A percentile compares a stretch with the other conserved stretches of the same genome.
These are phyloP conservation scores for Psilopsiagon aymara DNA, from an alignment of 2,113 vertebrate species.

Conservation along the genomic window DNA sequence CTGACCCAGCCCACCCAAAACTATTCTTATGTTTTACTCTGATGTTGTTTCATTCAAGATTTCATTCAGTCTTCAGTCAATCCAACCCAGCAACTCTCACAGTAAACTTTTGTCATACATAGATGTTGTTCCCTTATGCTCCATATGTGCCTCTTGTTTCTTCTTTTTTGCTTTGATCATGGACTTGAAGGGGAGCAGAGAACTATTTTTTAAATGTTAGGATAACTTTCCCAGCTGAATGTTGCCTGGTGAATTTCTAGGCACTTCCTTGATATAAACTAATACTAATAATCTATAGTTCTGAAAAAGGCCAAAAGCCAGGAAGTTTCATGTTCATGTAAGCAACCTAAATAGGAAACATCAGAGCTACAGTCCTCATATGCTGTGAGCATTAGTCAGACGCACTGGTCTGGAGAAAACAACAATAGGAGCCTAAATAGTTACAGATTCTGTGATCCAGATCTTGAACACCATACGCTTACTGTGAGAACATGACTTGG, in stretches of 20 bases:
- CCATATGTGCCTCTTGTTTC: background rate
- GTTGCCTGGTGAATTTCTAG: background rate
- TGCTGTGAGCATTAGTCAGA: background rate
- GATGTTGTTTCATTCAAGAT: background rate
- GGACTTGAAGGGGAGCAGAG: background rate
- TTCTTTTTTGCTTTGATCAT: background rate
- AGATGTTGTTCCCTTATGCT: background rate
- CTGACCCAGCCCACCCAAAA: background rate
- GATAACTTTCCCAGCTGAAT: background rate
- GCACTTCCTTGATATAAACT: background rate
- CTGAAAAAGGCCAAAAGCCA: background rate
- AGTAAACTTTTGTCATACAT: background rate
- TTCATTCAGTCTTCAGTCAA: background rate
- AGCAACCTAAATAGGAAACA: background rate
- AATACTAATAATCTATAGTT: background rate
- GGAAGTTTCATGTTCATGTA: background rate
- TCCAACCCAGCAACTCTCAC: background rate
- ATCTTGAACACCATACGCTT: background rate
- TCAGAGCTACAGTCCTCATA: background rate
- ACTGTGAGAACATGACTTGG: background rate
- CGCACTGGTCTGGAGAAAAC: background rate
- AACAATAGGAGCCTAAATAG: background rate
- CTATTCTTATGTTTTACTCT: background rate
- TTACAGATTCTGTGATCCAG: background rate
- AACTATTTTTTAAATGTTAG: background rate